Evolutionary conservation across 2,888 invertebrate genomes (phyloP), one percentile per base, ranked within the genome.

Genomic region (Zeuzera pyrina): DNA sequence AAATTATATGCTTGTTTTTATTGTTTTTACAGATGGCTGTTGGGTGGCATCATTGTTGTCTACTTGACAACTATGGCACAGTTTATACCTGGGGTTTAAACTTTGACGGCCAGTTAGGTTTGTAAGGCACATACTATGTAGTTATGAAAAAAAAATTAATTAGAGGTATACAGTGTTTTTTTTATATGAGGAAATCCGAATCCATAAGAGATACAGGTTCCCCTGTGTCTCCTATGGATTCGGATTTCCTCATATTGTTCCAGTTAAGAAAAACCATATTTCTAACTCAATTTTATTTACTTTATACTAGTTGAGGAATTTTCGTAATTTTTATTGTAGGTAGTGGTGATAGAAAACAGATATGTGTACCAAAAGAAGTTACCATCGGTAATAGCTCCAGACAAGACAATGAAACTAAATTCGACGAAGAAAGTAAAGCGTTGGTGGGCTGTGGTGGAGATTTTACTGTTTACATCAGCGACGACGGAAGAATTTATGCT

Each of bases 71-170:
- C 31, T 85, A 87, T 31, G 92, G 92, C 3, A 85, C 87, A 4
- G 67, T 94, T 1, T 94, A 91, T 50, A 87, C 90, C 0, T 96
- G 95, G 94, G 96, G 97, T 2, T 87, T 93, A 40, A 95, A 94
- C 70, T 87, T 94, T 39, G 95, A 97, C 58, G 95, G 95, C 19
- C 97, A 97, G 63, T 76, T 97, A 32, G 95, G 94, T 81, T n/a
- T n/a, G n/a, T n/a, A n/a, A n/a, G n/a, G n/a, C n/a, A n/a, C n/a
- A n/a, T n/a, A n/a, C n/a, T n/a, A n/a, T n/a, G n/a, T n/a, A n/a
- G n/a, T n/a, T n/a, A n/a, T n/a, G n/a, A n/a, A n/a, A n/a, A n/a
- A n/a, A n/a, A n/a, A n/a, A n/a, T n/a, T n/a, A n/a, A n/a, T n/a
- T n/a, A n/a, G n/a, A n/a, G n/a, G n/a, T n/a, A n/a, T n/a, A n/a